phyloP scores from a whole-genome alignment of 2,113 vertebrate genomes.

The Aviceda subcristata region DNA sequence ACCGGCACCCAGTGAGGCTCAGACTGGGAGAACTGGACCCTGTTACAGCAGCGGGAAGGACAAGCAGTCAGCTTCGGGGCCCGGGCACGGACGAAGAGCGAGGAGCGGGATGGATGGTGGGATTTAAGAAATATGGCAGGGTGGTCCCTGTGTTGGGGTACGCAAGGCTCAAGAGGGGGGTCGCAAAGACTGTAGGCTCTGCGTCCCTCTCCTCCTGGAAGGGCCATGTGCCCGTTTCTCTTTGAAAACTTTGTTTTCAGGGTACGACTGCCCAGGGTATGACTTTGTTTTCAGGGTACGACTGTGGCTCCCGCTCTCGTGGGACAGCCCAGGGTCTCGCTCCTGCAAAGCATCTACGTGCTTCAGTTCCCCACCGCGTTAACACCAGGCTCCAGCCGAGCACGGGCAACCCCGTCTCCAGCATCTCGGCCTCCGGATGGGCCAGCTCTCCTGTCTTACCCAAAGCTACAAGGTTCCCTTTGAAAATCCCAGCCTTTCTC shows the following conservation, averaged over 20 bases:
- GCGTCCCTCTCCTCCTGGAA: neutral
- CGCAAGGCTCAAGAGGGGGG: neutral
- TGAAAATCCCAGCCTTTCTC: neutral
- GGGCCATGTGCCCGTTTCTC: neutral
- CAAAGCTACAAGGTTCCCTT: fast-evolving
- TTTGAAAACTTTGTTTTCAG: neutral
- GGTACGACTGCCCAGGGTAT: neutral
- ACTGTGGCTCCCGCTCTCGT: fast-evolving
- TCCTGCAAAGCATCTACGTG: neutral
- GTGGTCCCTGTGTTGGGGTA: neutral
- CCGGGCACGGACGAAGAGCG: neutral
- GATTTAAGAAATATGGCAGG: neutral
- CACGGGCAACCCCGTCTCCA: fast-evolving
- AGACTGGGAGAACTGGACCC: neutral
- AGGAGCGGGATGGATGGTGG: neutral
- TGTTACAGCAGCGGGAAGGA: fast-evolving
- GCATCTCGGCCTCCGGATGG: neutral
- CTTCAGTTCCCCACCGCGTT: neutral
- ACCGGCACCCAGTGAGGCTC: neutral
- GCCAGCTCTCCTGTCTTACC: neutral
- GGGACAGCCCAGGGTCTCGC: neutral
- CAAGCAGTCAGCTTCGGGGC: neutral
- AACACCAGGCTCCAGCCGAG: neutral
- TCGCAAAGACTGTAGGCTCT: neutral
- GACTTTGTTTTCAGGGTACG: neutral